These are phyloP conservation scores for Zaprionus nigranus DNA, from an alignment of 1,140 invertebrate genomes.

Conservation along the genomic window DNA sequence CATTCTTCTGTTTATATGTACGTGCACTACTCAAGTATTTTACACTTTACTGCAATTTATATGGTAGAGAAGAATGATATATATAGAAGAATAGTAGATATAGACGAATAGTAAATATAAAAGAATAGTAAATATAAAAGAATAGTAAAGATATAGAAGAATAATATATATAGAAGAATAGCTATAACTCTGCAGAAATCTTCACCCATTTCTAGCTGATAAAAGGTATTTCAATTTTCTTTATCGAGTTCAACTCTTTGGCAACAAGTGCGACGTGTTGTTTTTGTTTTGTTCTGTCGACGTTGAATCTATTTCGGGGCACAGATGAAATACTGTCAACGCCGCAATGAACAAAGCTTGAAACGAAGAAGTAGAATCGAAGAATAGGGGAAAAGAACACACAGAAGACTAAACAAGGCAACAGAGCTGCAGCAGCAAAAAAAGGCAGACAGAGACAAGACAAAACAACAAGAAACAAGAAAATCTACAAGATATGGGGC, in stretches of 20 bases:
- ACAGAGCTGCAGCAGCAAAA: not conserved
- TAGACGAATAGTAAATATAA: no score
- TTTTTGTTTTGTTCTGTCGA: not conserved
- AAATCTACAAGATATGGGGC: slow-evolving; percentile 11
- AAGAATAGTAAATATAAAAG: no score
- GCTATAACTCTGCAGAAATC: no score
- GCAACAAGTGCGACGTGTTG: not conserved
- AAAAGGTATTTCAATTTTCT: not conserved
- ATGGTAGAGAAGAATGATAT: no score
- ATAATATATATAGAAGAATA: no score
- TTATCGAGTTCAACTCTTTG: not conserved
- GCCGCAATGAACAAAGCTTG: slow-evolving; percentile 1
- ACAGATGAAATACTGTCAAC: slow-evolving; percentile 31
- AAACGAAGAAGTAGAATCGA: not conserved
- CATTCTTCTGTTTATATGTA: no score
- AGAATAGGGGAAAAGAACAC: not conserved
- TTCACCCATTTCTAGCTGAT: no score
- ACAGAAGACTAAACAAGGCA: slow-evolving; percentile 9
- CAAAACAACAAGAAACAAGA: slow-evolving; percentile 15
- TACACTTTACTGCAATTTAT: no score
- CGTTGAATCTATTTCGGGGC: slow-evolving; percentile 39
- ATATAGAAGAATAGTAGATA: no score
- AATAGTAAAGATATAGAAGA: no score
- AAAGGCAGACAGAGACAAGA: not conserved
- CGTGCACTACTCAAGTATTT: no score